Base-by-base conservation (phyloP, 2,797 vertebrate species). In the Liasis olivaceus region DNA sequence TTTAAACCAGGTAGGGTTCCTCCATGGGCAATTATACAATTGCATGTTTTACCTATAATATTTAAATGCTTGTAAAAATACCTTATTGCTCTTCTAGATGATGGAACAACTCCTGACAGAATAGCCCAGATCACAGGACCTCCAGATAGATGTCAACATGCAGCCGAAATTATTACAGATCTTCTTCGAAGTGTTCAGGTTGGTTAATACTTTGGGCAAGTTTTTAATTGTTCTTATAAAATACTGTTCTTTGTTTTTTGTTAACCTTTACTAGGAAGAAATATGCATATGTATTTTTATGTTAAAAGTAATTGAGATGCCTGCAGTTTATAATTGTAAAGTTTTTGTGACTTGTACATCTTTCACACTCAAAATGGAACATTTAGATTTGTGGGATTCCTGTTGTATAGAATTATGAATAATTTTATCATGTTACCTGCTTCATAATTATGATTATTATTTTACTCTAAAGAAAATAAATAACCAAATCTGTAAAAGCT, bases 51-150 rank as follows among this genome's bases (percentile, higher is more conserved):
- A 11, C 66, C 62, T 63, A 5, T 93, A 89, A 89, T 88, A 26
- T 85, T 81, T 54, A 60, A 90, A 56, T 88, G 22, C 58, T 2
- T 96, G 81, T 95, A 96, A 60, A 63, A 96, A 93, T 94, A 88
- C 42, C 95, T 91, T 0, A 0, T 94, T 96, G 95, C 93, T 90
- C 92, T 97, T 96, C 2, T 94, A 99, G 99, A 99, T 97, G 99
- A 99, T 85, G 99, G 99, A 94, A 99, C 98, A 97, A 99, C 98
- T 89, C 99, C 99, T 84, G 99, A 99, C 94, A 98, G 99, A 97
- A 99, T 99, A 98, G 99, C 99, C 95, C 99, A 99, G 97, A 99
- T 99, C 96, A 99, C 99, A 96, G 99, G 99, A 17, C 99, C 99
- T 85, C 99, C 99, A 77, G 99, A 99, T 93, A 98, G 99, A 96